Evolutionary conservation across 2,888 invertebrate genomes (phyloP), one percentile per base, ranked within the genome.

Genomic region (Eucera pruinosa): DNA sequence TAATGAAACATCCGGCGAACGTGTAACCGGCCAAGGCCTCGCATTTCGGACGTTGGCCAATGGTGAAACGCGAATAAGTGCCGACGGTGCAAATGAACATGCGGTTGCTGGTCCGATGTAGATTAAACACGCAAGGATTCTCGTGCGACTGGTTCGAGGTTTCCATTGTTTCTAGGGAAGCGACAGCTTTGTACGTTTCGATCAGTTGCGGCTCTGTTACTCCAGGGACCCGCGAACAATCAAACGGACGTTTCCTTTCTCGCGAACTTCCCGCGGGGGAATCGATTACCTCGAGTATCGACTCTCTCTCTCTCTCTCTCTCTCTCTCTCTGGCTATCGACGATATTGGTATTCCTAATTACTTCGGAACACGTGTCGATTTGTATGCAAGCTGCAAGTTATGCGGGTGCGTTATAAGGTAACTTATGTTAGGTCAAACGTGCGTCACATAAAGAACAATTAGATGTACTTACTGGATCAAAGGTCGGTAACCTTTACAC

Each of bases 91-190:
- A 78, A 78, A 76, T 61, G 78, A 70, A 76, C 65, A 55, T n/a
- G 65, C 27, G n/a, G n/a, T n/a, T n/a, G 47, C 11, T 33, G 60
- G 45, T 47, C n/a, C 67, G 62, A 77, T 67, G 71, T 55, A 64
- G 69, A 78, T 75, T 75, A 78, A 76, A 78, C 71, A 79, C 64
- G 52, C 50, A 67, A 50, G 64, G 39, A 68, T 67, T 64, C 71
- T 54, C 54, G 55, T 39, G 45, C 15, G 45, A 33, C 58, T 58
- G 23, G n/a, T 23, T 67, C 20, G n/a, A n/a, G n/a, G n/a, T n/a
- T n/a, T n/a, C 39, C 27, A 68, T 79, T 71, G 71, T 79, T 79
- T 27, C 55, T 9, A 11, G n/a, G 27, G 61, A 36, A 36, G 23
- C 27, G 27, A 47, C 23, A 25, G 78, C n/a, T n/a, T n/a, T n/a